A percentile compares a stretch with the other conserved stretches of the same genome.
Evolutionary conservation across 2,888 invertebrate genomes (phyloP).

Genomic region (Nomada fabriciana): DNA sequence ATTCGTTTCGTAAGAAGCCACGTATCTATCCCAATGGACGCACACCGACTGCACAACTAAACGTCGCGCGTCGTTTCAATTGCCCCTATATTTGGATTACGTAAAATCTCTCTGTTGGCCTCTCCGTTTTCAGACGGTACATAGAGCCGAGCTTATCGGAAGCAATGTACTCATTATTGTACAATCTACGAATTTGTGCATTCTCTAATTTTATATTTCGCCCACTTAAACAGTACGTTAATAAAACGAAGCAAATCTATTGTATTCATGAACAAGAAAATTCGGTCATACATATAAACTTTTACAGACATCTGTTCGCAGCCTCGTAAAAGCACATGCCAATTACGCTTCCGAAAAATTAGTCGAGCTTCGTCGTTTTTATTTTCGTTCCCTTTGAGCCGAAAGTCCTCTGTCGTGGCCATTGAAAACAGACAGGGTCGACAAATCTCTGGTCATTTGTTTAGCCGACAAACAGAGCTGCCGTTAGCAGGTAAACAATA

Average conservation of each 20-base stretch:
- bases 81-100: constrained; percentile 57
- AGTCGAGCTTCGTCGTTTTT: neutral
- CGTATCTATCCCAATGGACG: constrained; percentile 39
- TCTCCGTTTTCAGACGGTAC: constrained; percentile 17
- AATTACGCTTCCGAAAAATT: constrained; percentile 5
- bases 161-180: constrained; percentile 25
- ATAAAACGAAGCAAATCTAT: neutral
- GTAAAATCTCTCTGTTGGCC: constrained; percentile 54
- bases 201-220: neutral
- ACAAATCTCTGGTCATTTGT: neutral
- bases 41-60: constrained; percentile 47
- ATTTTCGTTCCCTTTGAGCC: neutral
- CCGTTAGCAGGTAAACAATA: neutral
- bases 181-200: neutral
- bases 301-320: no score
- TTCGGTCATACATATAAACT: no score
- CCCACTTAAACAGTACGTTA: neutral
- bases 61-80: constrained; percentile 46
- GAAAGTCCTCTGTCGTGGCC: neutral
- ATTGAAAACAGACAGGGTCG: neutral
- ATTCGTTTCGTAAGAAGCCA: constrained; percentile 39
- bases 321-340: neutral
- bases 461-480: neutral
- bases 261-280: no score
- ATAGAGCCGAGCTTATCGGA: constrained; percentile 37